These are phyloP conservation scores for Drosophila pegasa DNA, from an alignment of 2,888 invertebrate species.

Conservation along the genomic window DNA sequence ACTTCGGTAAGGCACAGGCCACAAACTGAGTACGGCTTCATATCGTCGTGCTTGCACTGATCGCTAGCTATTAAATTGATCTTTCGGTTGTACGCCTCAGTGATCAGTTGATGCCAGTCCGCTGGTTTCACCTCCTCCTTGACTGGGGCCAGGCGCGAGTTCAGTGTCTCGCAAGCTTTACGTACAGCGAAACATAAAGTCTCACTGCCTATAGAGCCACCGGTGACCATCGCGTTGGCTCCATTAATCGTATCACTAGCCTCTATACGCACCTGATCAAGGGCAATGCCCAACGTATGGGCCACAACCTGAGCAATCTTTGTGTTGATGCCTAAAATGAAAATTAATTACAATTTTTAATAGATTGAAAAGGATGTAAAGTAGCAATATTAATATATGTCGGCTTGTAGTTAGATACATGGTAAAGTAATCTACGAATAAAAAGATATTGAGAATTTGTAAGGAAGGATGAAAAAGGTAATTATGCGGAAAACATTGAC, in stretches of 20 bases:
- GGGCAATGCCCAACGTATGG: constrained; percentile 88
- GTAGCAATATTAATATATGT: no score
- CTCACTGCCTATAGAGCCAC: constrained; percentile 91
- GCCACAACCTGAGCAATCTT: constrained; percentile 92
- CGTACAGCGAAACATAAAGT: constrained; percentile 87
- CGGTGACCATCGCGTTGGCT: constrained; percentile 89
- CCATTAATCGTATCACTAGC: constrained; percentile 88
- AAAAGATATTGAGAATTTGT: no score
- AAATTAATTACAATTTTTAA: not conserved
- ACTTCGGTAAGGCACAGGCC: constrained; percentile 89
- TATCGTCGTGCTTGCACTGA: constrained; percentile 86
- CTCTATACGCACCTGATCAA: constrained; percentile 88
- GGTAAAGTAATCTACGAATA: no score
- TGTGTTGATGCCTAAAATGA: constrained; percentile 85
- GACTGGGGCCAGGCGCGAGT: constrained; percentile 87
- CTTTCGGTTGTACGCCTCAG: constrained; percentile 86
- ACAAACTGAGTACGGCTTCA: constrained; percentile 88
- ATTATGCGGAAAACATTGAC: no score
- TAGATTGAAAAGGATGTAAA: no score
- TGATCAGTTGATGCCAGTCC: constrained; percentile 87
- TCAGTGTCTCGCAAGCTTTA: constrained; percentile 88
- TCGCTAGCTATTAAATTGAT: constrained; percentile 88
- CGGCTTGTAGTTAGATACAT: no score
- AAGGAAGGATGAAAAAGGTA: no score
- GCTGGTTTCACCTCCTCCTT: constrained; percentile 86